Conservation (phyloP, 2,888 invertebrate species). For the Ochlodes sylvanus region DNA sequence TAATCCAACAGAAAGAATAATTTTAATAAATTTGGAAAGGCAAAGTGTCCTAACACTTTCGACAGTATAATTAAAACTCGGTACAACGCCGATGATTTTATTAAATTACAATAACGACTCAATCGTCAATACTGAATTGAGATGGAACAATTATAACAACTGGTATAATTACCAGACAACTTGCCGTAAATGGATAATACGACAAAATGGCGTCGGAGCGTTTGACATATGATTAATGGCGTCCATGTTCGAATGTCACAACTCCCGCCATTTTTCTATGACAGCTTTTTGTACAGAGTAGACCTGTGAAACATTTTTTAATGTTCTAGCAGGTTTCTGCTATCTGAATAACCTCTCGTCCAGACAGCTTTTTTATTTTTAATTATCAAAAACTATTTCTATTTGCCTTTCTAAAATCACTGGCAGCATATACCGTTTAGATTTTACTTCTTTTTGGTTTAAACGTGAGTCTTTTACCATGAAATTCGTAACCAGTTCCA, state of each 20-base stretch:
- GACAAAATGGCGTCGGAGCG: conserved; percentile 70
- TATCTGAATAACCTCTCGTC: not conserved
- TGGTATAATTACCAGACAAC: conserved; percentile 59
- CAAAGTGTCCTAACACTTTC: not conserved
- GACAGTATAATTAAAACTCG: no score
- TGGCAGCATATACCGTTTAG: not conserved
- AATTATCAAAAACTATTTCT: not conserved
- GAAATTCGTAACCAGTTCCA: conserved; percentile 22
- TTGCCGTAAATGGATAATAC: conserved; percentile 72
- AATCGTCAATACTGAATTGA: conserved; percentile 45
- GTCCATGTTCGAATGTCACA: conserved; percentile 65
- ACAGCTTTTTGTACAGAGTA: conserved; percentile 34
- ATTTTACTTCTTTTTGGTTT: not conserved
- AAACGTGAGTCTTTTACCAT: conserved; percentile 5
- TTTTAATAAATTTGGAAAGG: no score
- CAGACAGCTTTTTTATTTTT: not conserved
- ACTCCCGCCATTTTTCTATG: conserved; percentile 51
- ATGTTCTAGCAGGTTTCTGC: not conserved
- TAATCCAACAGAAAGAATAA: no score
- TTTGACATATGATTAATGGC: conserved; percentile 73
- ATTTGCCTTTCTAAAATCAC: not conserved
- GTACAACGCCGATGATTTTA: conserved; percentile 15
- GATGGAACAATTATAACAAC: conserved; percentile 41
- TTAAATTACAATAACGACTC: conserved; percentile 44
- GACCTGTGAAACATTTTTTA: conserved; percentile 13